These are phyloP conservation scores for Hirtodrosophila alboralis DNA, from an alignment of 2,888 invertebrate species.

Conservation along the genomic window DNA sequence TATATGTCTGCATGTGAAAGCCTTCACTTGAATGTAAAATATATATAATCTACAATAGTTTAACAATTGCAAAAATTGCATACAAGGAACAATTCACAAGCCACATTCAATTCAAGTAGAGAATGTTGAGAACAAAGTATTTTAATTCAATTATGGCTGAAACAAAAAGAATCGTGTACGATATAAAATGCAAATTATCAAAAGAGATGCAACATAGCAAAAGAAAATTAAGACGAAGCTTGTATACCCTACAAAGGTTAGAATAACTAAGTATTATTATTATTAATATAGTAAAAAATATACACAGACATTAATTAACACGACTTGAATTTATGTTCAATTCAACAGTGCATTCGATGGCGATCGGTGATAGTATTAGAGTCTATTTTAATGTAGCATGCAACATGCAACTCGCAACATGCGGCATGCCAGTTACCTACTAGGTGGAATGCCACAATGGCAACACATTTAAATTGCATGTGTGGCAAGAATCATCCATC, in stretches of 20 bases:
- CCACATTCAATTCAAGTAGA: conserved; percentile 17
- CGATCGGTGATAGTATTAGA: no score
- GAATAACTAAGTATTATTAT: no score
- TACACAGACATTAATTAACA: no score
- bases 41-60: conserved; percentile 1
- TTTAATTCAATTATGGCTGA: conserved; percentile 47
- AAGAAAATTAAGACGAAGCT: conserved; percentile 1
- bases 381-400: no score
- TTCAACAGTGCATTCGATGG: no score
- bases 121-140: conserved; percentile 43
- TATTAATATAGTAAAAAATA: no score
- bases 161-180: conserved; percentile 45
- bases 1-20: no score
- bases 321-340: no score
- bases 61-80: conserved; percentile 32
- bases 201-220: neutral
- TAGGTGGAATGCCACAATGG: no score
- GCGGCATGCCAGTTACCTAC: no score
- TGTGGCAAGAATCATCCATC: neutral
- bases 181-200: conserved; percentile 23
- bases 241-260: conserved; percentile 3
- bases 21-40: conserved; percentile 14
- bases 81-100: conserved; percentile 7
- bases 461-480: no score
- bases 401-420: no score